Evolutionary conservation across 2,113 vertebrate species (phyloP).

Genomic region (Carollia perspicillata): DNA sequence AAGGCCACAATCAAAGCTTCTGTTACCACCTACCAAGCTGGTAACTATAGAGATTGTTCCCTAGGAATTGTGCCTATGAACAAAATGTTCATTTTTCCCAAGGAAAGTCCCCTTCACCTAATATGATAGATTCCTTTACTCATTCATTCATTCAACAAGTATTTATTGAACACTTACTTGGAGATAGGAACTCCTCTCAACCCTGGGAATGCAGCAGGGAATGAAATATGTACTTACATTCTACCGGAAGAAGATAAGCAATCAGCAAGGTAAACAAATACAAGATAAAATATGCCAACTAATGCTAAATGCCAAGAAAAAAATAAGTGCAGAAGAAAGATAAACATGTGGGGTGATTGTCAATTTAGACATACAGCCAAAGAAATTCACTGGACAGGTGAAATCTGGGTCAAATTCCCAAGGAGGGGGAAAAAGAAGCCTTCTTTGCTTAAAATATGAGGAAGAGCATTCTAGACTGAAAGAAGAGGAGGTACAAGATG

Average conservation of each 20-base stretch:
- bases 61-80: slow-evolving; percentile 29
- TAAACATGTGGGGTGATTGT: not conserved
- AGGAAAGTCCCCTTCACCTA: not conserved
- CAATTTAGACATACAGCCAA: not conserved
- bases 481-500: not conserved
- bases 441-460: not conserved
- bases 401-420: not conserved
- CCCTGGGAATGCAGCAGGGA: not conserved
- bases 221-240: not conserved
- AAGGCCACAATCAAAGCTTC: not conserved
- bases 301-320: not conserved
- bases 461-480: not conserved
- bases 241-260: not conserved
- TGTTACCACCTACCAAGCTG: not conserved
- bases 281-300: not conserved
- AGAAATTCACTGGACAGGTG: not conserved
- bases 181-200: not conserved
- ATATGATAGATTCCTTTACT: not conserved
- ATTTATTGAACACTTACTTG: not conserved
- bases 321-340: not conserved
- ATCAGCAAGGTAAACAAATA: not conserved
- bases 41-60: not conserved
- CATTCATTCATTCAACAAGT: not conserved
- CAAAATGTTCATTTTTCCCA: not conserved
- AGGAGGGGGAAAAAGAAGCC: not conserved